Evolutionary conservation across 2,113 vertebrate genomes (phyloP).

Genomic region (Grallaria varia): DNA sequence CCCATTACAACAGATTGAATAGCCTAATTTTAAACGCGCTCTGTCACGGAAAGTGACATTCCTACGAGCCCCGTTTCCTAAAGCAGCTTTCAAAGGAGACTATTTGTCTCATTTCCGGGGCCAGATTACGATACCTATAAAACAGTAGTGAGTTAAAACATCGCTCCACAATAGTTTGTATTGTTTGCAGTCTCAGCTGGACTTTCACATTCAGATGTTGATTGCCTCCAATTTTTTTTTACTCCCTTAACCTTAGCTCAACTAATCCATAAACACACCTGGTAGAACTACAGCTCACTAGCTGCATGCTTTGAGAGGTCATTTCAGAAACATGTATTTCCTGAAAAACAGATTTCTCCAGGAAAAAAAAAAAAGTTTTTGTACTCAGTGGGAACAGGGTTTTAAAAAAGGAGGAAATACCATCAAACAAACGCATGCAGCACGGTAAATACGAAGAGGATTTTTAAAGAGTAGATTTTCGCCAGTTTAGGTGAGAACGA

Average conservation of each 20-base stretch:
- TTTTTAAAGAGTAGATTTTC: background rate
- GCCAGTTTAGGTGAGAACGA: background rate
- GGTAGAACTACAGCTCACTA: constrained; percentile 6
- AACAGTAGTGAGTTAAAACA: constrained; percentile 52
- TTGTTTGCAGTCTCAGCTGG: constrained; percentile 49
- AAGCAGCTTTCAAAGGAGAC: constrained; percentile 62
- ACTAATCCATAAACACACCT: constrained; percentile 38
- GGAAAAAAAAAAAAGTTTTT: background rate
- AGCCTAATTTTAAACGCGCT: constrained; percentile 50
- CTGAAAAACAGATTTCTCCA: background rate
- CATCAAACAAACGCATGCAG: background rate
- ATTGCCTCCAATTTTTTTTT: constrained; percentile 36
- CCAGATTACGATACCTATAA: constrained; percentile 69
- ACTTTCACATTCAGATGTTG: constrained; percentile 66
- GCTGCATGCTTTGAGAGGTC: background rate
- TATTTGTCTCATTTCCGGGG: constrained; percentile 64
- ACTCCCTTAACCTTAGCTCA: background rate
- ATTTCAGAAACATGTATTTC: background rate
- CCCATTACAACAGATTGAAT: constrained; percentile 44
- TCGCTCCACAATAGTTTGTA: constrained; percentile 42
- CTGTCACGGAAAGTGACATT: constrained; percentile 40
- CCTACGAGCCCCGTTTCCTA: constrained; percentile 49
- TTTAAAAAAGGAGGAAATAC: background rate
- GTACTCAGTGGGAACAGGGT: background rate
- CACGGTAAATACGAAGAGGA: background rate